Conservation (phyloP, 2,113 vertebrate species). For the Gymnarchus niloticus region DNA sequence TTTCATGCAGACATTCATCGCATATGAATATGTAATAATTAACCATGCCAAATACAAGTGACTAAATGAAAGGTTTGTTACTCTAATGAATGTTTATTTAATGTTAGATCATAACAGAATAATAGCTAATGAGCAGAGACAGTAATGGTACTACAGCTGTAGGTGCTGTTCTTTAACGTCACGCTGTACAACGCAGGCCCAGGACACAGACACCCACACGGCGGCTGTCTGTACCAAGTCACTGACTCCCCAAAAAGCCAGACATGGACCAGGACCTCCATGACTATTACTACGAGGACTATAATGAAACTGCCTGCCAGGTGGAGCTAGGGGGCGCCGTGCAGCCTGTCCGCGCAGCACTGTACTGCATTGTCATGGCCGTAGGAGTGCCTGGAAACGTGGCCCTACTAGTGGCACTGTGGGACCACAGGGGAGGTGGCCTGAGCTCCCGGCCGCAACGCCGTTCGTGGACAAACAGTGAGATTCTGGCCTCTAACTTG, state of each 20-base stretch:
- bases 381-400: background rate
- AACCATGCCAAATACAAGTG: background rate
- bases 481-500: constrained; percentile 21
- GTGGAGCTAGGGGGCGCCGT: background rate
- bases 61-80: too few relatives aligned
- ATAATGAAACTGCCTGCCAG: background rate
- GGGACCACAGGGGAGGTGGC: background rate
- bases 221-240: background rate
- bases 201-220: background rate
- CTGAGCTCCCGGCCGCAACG: too few relatives aligned
- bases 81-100: too few relatives aligned
- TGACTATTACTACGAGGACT: background rate
- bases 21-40: background rate
- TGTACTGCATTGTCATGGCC: constrained; percentile 1
- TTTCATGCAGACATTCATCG: background rate
- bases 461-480: constrained; percentile 5
- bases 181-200: background rate
- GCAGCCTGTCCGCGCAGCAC: background rate
- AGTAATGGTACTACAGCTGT: too few relatives aligned
- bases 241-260: background rate
- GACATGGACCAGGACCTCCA: background rate
- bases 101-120: too few relatives aligned
- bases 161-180: background rate
- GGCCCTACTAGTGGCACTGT: constrained; percentile 1
- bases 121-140: too few relatives aligned